A percentile compares a stretch with the other conserved stretches of the same genome.
Conservation (phyloP, 1,140 invertebrate species). For the Drosophila nasuta region DNA sequence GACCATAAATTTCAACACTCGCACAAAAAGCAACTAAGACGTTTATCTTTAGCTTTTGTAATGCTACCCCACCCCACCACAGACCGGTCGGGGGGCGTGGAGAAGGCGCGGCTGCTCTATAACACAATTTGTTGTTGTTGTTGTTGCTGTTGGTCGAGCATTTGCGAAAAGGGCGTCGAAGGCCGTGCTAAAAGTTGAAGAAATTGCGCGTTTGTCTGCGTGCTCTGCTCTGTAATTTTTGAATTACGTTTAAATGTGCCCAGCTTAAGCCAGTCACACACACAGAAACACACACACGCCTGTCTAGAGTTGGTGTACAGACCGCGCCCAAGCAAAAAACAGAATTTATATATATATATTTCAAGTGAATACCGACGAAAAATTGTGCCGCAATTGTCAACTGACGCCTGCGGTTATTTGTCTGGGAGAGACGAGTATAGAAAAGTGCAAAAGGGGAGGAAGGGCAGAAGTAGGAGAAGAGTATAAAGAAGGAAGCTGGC, state of each 20-base stretch:
- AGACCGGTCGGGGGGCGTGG: constrained; percentile 1
- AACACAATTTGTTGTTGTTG: constrained; percentile 9
- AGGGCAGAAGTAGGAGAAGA: neutral
- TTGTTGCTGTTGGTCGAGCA: neutral
- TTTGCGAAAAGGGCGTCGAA: constrained; percentile 8
- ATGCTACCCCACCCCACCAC: neutral
- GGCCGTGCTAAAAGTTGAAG: constrained; percentile 21
- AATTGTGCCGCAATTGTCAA: constrained; percentile 69
- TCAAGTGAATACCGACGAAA: constrained; percentile 21
- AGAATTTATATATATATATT: constrained; percentile 20
- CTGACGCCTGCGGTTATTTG: constrained; percentile 69
- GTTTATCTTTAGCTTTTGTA: constrained; percentile 64
- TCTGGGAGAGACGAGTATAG: constrained; percentile 7
- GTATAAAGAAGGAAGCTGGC: constrained; percentile 7
- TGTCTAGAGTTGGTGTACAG: neutral
- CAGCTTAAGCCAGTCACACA: constrained; percentile 44
- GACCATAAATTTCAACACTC: constrained; percentile 56
- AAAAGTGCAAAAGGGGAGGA: neutral
- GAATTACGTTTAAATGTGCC: constrained; percentile 75
- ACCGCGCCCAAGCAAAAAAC: constrained; percentile 1
- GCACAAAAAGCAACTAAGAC: constrained; percentile 54
- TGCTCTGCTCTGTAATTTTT: constrained; percentile 74
- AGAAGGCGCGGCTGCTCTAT: constrained; percentile 26
- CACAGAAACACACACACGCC: constrained; percentile 7
- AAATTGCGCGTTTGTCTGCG: constrained; percentile 60